Evolutionary conservation across 2,797 vertebrate species (phyloP), one percentile per base, ranked within the genome.

Genomic region (Notoglanidium macrostoma): DNA sequence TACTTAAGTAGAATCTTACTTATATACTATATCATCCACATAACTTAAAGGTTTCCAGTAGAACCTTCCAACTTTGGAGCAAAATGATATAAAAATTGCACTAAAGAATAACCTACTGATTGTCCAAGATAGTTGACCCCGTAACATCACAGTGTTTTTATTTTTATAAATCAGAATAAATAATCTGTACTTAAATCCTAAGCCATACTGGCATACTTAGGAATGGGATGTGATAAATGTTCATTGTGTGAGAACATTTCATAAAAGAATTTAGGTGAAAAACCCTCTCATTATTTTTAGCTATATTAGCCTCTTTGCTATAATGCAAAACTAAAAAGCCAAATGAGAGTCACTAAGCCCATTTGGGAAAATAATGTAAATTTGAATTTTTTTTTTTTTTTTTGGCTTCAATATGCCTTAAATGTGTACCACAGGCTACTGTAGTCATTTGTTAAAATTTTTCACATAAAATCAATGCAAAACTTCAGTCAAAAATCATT

Each of bases 131-230:
- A 21, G 19, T 54, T 54, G 46, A 68, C 81, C 46, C 29, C 44
- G 21, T 21, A 68, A 32, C 29, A 68, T 83, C 81, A 83, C 81
- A 83, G 81, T 83, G 81, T 54, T 54, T 49, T 54, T 65, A 14
- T 82, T 82, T 82, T 67, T 82, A 49, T 29, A 29, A 29, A 49
- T 32, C 23, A 68, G 14, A 32, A 12, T 6, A 83, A 17, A 46
- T 17, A 40, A 10, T 46, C 2, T 46, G 4, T 63, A 49, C 7
- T 19, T 65, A 46, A 63, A 49, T 81, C 46, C 32, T 32, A 67
- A 67, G 5, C 10, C 17, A 32, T 10, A 21, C 61, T 83, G n/a
- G 15, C 9, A 14, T 49, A 29, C n/a, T 65, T 82, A 23, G 11
- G 32, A 80, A 80, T 61, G 17, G n/a, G 76, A 78, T 78, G 7